These are phyloP conservation scores for Laodelphax striatellus DNA, from an alignment of 1,140 invertebrate species.

Conservation along the genomic window DNA sequence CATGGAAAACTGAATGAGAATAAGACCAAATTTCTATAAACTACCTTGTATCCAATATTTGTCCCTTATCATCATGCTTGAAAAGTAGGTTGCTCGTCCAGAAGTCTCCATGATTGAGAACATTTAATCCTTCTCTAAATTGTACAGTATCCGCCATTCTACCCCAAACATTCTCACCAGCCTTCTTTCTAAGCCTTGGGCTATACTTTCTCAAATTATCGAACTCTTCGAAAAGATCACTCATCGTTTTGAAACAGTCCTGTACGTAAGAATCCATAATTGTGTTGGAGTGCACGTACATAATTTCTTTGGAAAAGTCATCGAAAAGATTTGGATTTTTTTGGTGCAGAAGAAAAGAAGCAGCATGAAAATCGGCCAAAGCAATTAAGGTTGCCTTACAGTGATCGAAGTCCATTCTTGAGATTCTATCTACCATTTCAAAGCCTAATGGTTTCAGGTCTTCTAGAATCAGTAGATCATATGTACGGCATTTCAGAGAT, in stretches of 20 bases:
- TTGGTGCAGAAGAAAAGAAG: slow-evolving; percentile 14
- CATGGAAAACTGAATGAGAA: too few relatives aligned
- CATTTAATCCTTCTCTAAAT: background rate
- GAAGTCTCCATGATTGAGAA: slow-evolving; percentile 21
- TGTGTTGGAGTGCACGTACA: background rate
- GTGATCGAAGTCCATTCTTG: slow-evolving; percentile 20
- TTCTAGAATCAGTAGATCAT: slow-evolving; percentile 18
- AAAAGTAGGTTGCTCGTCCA: slow-evolving; percentile 22
- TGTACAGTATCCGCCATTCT: background rate
- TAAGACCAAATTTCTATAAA: too few relatives aligned
- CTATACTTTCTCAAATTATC: background rate
- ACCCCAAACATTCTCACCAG: background rate
- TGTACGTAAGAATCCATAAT: background rate
- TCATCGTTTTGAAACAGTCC: background rate
- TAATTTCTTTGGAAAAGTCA: background rate
- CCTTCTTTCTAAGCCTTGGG: background rate
- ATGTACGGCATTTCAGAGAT: background rate
- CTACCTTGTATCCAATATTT: background rate
- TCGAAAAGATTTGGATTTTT: slow-evolving; percentile 10
- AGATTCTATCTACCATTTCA: slow-evolving; percentile 20
- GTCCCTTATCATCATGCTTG: background rate
- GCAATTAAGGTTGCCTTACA: slow-evolving; percentile 17
- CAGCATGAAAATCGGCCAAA: slow-evolving; percentile 23
- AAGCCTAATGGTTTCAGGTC: slow-evolving; percentile 21
- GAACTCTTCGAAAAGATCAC: background rate